phyloP scores from a whole-genome alignment of 1,140 invertebrate species.

The Apis florea region DNA sequence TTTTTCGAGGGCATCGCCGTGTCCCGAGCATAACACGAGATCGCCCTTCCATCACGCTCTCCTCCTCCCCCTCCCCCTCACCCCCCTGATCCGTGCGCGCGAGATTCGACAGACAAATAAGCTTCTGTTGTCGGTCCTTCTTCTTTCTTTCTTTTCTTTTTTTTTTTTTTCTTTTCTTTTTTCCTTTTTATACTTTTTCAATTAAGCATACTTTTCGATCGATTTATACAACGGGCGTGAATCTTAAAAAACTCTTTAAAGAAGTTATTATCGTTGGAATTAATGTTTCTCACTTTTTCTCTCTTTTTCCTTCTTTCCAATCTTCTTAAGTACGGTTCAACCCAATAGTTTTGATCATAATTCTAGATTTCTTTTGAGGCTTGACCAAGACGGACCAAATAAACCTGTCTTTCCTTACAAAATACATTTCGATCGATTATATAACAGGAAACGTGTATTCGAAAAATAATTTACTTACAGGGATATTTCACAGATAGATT shows the following conservation, averaged over 20 bases:
- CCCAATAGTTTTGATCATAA: too few species aligned
- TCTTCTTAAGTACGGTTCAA: too few species aligned
- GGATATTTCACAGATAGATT: too few species aligned
- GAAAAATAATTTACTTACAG: too few species aligned
- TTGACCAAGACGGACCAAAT: too few species aligned
- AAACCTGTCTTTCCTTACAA: too few species aligned
- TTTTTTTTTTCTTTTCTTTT: background rate
- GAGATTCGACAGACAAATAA: constrained; percentile 15
- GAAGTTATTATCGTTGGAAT: background rate
- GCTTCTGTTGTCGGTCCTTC: background rate
- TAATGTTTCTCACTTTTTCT: background rate
- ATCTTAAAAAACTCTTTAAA: background rate
- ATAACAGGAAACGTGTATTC: too few species aligned
- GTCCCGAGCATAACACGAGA: constrained; percentile 11
- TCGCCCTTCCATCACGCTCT: constrained; percentile 12
- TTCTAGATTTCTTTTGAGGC: too few species aligned
- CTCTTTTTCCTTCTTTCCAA: too few species aligned
- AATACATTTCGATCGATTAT: too few species aligned
- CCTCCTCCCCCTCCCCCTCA: background rate
- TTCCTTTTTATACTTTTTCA: background rate
- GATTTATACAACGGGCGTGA: background rate
- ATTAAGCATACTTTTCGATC: background rate
- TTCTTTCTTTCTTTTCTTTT: fast-evolving
- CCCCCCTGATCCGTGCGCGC: too few species aligned
- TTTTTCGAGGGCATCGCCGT: constrained; percentile 29